Base-by-base conservation (phyloP, 1,140 invertebrate species). In the Ceratina calcarata region DNA sequence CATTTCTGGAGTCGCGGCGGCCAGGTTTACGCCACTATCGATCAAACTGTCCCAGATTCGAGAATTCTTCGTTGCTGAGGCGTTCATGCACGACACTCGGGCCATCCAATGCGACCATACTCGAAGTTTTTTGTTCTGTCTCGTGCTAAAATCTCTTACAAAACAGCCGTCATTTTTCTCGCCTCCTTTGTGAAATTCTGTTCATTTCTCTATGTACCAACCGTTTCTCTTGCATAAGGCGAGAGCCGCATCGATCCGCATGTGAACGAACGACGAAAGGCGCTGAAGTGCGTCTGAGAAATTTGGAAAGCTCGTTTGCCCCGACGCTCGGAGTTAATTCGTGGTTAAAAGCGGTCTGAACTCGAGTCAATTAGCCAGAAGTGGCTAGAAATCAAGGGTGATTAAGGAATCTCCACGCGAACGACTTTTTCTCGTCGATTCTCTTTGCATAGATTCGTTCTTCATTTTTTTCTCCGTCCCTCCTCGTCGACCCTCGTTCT, bases 1-100 rank as follows among this genome's bases (percentile, higher is more conserved):
- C 75, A 71, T 65, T 65, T 60, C 65, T 53, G 67, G 80, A 75
- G 76, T 74, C 65, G 73, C 64, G 58, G 73, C 62, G 62, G 79
- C 74, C 74, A 82, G 75, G 75, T 79, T 79, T 66, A 79, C 75
- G 69, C 70, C 62, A 73, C 74, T 85, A 85, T 85, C 81, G 83
- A 85, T 85, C 83, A 85, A 85, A 85, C 81, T 83, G 81, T 62
- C 73, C 81, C 68, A 83, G 69, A 83, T 85, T 85, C 80, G 70
- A 60, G 55, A 58, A 75, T 73, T 77, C 79, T 78, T 79, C 75
- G 75, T 57, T 55, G 60, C 22, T 51, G 80, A 81, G 71, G 65
- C 80, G 53, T 65, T 32, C 61, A 24, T 71, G 45, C 62, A 65
- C 68, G 51, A 65, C 32, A 27, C 60, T 15, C 22, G 7, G 53